Conservation (phyloP, 2,888 invertebrate species). For the Carabus problematicus region DNA sequence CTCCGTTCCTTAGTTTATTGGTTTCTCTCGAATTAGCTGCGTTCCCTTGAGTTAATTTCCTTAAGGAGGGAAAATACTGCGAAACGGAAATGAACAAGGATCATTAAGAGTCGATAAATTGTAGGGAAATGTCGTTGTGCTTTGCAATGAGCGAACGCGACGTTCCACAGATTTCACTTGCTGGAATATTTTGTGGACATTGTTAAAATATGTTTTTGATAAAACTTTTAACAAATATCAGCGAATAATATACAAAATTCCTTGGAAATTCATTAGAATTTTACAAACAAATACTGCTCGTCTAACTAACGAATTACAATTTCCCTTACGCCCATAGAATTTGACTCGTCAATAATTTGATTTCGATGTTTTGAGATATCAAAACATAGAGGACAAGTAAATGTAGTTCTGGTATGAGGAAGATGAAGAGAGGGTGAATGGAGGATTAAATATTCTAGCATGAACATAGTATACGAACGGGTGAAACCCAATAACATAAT, state of each 20-base stretch:
- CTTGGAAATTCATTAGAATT: too few relatives aligned
- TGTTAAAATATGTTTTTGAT: too few relatives aligned
- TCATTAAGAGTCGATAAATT: slow-evolving; percentile 41
- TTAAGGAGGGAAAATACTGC: slow-evolving; percentile 27
- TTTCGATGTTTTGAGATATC: slow-evolving; percentile 9
- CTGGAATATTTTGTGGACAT: too few relatives aligned
- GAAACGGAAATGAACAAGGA: slow-evolving; percentile 37
- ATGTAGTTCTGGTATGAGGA: neutral
- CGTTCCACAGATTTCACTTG: slow-evolving; percentile 24
- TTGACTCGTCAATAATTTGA: neutral
- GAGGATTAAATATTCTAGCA: slow-evolving; percentile 21
- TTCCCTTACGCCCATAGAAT: too few relatives aligned
- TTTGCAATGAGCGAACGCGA: slow-evolving; percentile 4
- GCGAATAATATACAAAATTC: too few relatives aligned
- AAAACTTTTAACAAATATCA: too few relatives aligned
- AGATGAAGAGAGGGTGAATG: neutral
- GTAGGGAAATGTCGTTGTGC: slow-evolving; percentile 1
- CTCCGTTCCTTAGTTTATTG: slow-evolving; percentile 32
- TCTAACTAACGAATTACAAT: too few relatives aligned
- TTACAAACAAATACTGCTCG: too few relatives aligned
- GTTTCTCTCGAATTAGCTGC: slow-evolving; percentile 36
- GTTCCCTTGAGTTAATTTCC: slow-evolving; percentile 37
- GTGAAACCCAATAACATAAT: slow-evolving; percentile 31
- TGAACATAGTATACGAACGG: neutral
- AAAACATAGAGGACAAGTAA: neutral